phyloP scores from a whole-genome alignment of 2,888 invertebrate genomes.

The Saturnia pavonia region DNA sequence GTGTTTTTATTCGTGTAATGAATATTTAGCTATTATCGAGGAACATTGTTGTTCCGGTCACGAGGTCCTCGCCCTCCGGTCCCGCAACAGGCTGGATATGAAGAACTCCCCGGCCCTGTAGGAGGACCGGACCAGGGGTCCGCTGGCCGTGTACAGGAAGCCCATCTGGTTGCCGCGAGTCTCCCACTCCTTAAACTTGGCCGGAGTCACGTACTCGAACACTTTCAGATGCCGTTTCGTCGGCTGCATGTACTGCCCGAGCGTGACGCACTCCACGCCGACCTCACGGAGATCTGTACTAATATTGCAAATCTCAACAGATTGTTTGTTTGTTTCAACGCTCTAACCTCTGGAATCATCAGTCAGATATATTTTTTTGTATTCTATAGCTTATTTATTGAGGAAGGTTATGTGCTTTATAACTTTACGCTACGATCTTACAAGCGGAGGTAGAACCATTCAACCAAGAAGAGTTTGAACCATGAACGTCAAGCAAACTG shows the following conservation, averaged over 20 bases:
- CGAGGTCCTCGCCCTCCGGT: slow-evolving; percentile 70
- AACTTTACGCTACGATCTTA: too few relatives aligned
- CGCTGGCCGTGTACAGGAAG: slow-evolving; percentile 98
- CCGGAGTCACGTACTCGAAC: slow-evolving; percentile 97
- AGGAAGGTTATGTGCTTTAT: too few relatives aligned
- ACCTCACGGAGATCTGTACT: slow-evolving; percentile 87
- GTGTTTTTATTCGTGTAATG: too few relatives aligned
- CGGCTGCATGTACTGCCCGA: slow-evolving; percentile 99
- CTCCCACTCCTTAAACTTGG: slow-evolving; percentile 95
- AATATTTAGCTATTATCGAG: neutral
- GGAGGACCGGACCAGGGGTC: slow-evolving; percentile 97
- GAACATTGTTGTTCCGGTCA: slow-evolving; percentile 40
- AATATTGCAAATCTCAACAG: too few relatives aligned
- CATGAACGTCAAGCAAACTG: too few relatives aligned
- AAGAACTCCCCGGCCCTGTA: slow-evolving; percentile 99
- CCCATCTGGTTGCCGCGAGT: slow-evolving; percentile 90
- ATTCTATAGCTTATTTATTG: too few relatives aligned
- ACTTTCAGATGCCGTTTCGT: slow-evolving; percentile 97
- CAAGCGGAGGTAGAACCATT: too few relatives aligned
- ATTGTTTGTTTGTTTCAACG: too few relatives aligned
- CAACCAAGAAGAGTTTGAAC: too few relatives aligned
- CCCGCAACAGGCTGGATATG: slow-evolving; percentile 89
- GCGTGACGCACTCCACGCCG: slow-evolving; percentile 96
- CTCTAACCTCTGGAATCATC: too few relatives aligned
- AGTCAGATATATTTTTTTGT: too few relatives aligned